Evolutionary conservation across 2,797 vertebrate species (phyloP).

Genomic region (Sebastes steindachneri): DNA sequence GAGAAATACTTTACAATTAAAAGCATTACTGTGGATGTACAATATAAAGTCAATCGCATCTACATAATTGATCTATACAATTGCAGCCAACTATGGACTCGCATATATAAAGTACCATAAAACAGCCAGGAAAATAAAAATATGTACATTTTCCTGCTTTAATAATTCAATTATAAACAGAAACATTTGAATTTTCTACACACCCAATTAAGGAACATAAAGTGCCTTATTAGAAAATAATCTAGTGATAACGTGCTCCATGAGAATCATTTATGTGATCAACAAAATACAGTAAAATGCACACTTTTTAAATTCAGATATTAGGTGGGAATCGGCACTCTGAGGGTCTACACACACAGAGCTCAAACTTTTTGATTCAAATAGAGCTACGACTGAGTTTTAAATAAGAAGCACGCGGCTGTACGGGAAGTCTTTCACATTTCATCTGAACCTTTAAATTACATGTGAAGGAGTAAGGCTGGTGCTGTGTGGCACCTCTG

Average conservation of each 20-base stretch:
- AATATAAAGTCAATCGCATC: constrained; percentile 79
- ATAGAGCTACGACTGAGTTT: neutral
- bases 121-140: constrained; percentile 68
- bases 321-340: constrained; percentile 29
- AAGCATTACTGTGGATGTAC: constrained; percentile 83
- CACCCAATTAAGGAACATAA: constrained; percentile 53
- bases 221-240: constrained; percentile 56
- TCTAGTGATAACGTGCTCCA: constrained; percentile 46
- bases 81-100: constrained; percentile 26
- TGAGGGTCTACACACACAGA: constrained; percentile 13
- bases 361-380: constrained; percentile 14
- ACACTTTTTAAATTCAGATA: constrained; percentile 23
- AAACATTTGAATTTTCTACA: constrained; percentile 26
- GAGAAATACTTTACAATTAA: constrained; percentile 92
- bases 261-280: constrained; percentile 43
- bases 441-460: constrained; percentile 15
- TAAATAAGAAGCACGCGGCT: neutral
- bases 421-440: constrained; percentile 45
- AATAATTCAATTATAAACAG: constrained; percentile 60
- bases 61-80: constrained; percentile 83
- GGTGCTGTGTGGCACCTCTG: neutral
- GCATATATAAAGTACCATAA: constrained; percentile 72
- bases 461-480: constrained; percentile 47
- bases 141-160: constrained; percentile 71
- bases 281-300: constrained; percentile 63